Evolutionary conservation across 2,888 invertebrate genomes (phyloP), one percentile per base, ranked within the genome.

Genomic region (Erebia palarica): DNA sequence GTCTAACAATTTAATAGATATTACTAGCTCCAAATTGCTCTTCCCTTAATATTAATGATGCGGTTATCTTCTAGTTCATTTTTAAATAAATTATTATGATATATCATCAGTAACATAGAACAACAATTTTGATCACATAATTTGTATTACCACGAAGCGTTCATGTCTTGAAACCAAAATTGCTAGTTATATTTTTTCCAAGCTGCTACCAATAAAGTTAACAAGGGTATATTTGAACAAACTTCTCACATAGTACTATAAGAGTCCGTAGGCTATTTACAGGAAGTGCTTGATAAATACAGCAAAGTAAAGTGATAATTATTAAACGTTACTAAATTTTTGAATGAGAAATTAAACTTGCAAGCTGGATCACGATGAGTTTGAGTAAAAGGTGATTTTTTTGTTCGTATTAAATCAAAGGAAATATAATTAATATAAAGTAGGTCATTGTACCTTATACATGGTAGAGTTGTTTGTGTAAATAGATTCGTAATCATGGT

Each of bases 151-250:
- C 60, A 66, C 65, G 65, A 68, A 70, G 7, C 57, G 70, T 68
- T 65, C 49, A 13, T 51, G 36, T 57, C 21, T 65, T 70, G 70
- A 70, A 61, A 14, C 16, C 55, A 13, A 70, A 70, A 73, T 73
- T 73, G 55, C 60, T 49, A 21, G 71, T 59, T 61, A 60, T 55
- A 27, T 70, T 70, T 73, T 73, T 21, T 63, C 72, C 63, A 67
- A 57, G 42, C 44, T 44, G 72, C 73, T 72, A 72, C 73, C 76
- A 73, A 73, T 74, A 77, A 69, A 57, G 66, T 70, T 78, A 82
- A 81, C 80, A 80, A 80, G 79, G 75, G 73, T 73, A 76, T 83
- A 80, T 82, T 84, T 84, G 80, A 69, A 73, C 75, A 79, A 68
- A 58, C 68, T 18, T 27, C 21, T 27, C 21, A 21, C 13, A 58